phyloP scores from a whole-genome alignment of 1,140 invertebrate genomes.

The Drosophila lini region DNA sequence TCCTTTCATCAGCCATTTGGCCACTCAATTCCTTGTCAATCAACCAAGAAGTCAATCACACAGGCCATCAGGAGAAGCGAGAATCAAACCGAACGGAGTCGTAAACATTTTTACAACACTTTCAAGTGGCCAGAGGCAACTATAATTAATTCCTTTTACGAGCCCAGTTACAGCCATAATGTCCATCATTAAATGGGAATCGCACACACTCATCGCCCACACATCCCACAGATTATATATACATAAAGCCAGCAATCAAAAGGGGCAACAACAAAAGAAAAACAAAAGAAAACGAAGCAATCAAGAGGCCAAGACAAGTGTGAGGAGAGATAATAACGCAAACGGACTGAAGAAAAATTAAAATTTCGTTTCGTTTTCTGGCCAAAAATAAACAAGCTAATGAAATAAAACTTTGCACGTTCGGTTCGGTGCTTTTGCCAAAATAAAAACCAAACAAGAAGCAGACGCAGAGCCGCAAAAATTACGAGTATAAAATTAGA shows the following conservation, averaged over 20 bases:
- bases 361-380: conserved; percentile 54
- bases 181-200: conserved; percentile 50
- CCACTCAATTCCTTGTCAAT: not conserved
- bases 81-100: conserved; percentile 21
- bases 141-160: conserved; percentile 73
- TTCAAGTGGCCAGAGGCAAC: conserved; percentile 42
- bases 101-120: conserved; percentile 65
- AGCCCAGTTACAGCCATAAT: conserved; percentile 60
- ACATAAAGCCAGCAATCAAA: conserved; percentile 37
- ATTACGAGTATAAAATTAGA: conserved; percentile 55
- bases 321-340: conserved; percentile 57
- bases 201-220: conserved; percentile 14
- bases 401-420: conserved; percentile 47
- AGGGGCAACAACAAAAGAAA: conserved; percentile 35
- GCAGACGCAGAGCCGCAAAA: conserved; percentile 30
- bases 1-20: conserved; percentile 25
- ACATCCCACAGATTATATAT: not conserved
- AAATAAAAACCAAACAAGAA: conserved; percentile 32
- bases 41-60: conserved; percentile 15
- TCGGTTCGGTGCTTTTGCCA: conserved; percentile 21
- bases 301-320: conserved; percentile 41
- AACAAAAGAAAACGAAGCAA: conserved; percentile 22
- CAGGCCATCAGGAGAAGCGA: conserved; percentile 16
- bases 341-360: conserved; percentile 27
- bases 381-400: conserved; percentile 70